A percentile compares a stretch with the other conserved stretches of the same genome.
Evolutionary conservation across 2,113 vertebrate genomes (phyloP).

Genomic region (Meriones unguiculatus): DNA sequence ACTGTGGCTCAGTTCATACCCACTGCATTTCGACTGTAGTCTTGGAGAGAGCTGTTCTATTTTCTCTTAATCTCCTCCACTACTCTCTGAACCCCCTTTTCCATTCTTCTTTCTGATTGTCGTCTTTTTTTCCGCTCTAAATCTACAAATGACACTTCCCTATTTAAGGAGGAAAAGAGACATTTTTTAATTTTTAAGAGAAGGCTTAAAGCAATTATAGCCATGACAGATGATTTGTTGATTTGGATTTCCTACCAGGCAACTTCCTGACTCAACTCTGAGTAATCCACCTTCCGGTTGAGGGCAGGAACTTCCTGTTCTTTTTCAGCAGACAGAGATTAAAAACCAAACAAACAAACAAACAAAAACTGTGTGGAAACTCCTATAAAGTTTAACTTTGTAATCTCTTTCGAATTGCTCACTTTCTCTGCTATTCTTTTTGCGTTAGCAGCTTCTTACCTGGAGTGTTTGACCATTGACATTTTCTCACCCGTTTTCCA

Average conservation of each 20-base stretch:
- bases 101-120: background rate
- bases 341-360: background rate
- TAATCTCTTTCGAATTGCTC: background rate
- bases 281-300: background rate
- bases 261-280: background rate
- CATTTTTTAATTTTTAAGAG: background rate
- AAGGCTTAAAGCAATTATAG: background rate
- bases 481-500: background rate
- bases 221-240: background rate
- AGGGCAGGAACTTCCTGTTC: background rate
- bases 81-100: background rate
- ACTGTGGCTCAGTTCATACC: background rate
- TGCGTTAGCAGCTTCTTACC: background rate
- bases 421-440: background rate
- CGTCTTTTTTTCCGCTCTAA: background rate
- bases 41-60: background rate
- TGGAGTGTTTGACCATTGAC: background rate
- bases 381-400: background rate
- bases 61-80: background rate
- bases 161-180: background rate
- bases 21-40: background rate
- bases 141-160: background rate
- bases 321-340: background rate
- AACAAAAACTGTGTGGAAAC: conserved; percentile 1
- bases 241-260: background rate